Evolutionary conservation across 2,888 invertebrate species (phyloP).

Genomic region (Mechanitis messenoides): DNA sequence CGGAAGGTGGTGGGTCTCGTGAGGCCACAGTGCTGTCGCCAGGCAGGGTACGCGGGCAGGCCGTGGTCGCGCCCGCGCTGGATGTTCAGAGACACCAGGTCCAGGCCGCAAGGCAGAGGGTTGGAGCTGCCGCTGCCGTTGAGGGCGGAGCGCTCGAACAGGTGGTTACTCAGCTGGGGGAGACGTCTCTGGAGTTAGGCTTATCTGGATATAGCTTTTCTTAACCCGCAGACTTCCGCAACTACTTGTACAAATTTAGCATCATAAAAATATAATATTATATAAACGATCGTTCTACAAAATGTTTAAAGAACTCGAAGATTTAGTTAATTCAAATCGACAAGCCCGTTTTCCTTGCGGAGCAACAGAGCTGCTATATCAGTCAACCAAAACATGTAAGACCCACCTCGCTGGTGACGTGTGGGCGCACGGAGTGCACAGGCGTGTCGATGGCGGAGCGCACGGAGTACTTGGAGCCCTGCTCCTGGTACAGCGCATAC

Average conservation of each 20-base stretch:
- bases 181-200: background rate
- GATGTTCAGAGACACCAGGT: constrained; percentile 91
- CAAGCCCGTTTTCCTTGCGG: too few relatives aligned
- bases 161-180: constrained; percentile 79
- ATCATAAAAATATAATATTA: too few relatives aligned
- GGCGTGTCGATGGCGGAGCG: constrained; percentile 80
- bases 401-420: constrained; percentile 78
- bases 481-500: constrained; percentile 79
- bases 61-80: constrained; percentile 94
- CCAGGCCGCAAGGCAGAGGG: constrained; percentile 80
- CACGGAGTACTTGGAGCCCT: constrained; percentile 61
- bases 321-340: too few relatives aligned
- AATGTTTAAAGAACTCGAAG: constrained; percentile 9
- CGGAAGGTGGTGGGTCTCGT: constrained; percentile 77
- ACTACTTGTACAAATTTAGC: too few relatives aligned
- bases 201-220: too few relatives aligned
- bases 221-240: too few relatives aligned
- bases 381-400: background rate
- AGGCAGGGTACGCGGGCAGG: constrained; percentile 84
- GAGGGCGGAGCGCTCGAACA: constrained; percentile 76
- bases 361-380: too few relatives aligned
- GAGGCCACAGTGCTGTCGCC: constrained; percentile 86
- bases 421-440: constrained; percentile 78
- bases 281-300: too few relatives aligned
- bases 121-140: constrained; percentile 26